These are phyloP conservation scores for Epinephelus moara DNA, from an alignment of 2,113 vertebrate species.

Conservation along the genomic window DNA sequence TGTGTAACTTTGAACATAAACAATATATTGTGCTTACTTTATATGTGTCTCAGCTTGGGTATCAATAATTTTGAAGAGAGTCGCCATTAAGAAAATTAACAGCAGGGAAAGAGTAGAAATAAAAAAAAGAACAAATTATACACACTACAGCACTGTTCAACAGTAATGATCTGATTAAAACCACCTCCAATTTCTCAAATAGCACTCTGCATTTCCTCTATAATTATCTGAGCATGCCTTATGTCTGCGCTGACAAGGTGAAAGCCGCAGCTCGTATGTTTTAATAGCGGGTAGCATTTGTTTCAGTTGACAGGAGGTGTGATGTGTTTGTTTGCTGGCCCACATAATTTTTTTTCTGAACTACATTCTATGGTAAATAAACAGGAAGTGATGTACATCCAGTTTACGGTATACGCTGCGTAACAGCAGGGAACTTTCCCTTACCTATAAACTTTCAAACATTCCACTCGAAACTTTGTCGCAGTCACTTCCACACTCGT, in stretches of 20 bases:
- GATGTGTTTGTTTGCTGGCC: slow-evolving; percentile 25
- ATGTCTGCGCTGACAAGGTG: not conserved
- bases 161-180: not conserved
- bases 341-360: slow-evolving; percentile 32
- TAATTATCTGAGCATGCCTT: not conserved
- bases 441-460: not conserved
- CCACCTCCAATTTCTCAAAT: not conserved
- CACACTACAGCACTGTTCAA: too few relatives aligned
- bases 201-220: not conserved
- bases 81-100: not conserved
- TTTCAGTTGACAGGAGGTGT: not conserved
- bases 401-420: slow-evolving; percentile 54
- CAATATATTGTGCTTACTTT: not conserved
- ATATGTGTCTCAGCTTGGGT: not conserved
- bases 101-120: not conserved
- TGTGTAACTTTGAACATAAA: not conserved
- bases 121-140: not conserved
- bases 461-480: slow-evolving; percentile 34
- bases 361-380: slow-evolving; percentile 58
- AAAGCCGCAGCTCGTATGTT: not conserved
- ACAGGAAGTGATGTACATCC: slow-evolving; percentile 71
- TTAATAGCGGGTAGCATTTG: not conserved
- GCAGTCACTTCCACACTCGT: slow-evolving; percentile 21
- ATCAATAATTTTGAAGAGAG: not conserved
- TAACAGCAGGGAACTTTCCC: slow-evolving; percentile 67